phyloP scores from a whole-genome alignment of 2,888 invertebrate genomes.

The Dicranocentrus wangi region DNA sequence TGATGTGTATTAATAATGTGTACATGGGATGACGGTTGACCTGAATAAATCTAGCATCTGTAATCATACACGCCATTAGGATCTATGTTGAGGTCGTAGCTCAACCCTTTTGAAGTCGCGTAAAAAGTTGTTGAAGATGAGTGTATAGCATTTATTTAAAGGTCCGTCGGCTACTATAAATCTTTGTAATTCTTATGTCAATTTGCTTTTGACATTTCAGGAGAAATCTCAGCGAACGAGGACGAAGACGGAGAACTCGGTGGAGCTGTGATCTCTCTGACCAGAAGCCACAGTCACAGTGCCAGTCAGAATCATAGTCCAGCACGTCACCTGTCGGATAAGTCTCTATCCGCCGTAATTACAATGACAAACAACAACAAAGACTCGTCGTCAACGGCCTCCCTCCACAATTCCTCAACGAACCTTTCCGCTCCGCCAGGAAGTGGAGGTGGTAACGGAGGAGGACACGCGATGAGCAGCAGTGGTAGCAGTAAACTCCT shows the following conservation, averaged over 20 bases:
- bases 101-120: too few relatives aligned
- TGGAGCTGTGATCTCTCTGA: constrained; percentile 59
- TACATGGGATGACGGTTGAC: too few relatives aligned
- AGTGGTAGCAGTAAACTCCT: constrained; percentile 46
- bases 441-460: constrained; percentile 39
- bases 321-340: constrained; percentile 62
- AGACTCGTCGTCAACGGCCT: constrained; percentile 60
- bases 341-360: constrained; percentile 44
- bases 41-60: too few relatives aligned
- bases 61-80: too few relatives aligned
- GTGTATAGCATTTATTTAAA: too few relatives aligned
- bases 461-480: constrained; percentile 37
- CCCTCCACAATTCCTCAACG: constrained; percentile 63
- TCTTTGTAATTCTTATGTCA: too few relatives aligned
- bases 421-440: constrained; percentile 50
- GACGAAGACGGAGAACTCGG: constrained; percentile 71
- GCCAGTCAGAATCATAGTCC: constrained; percentile 68
- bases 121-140: too few relatives aligned
- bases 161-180: too few relatives aligned
- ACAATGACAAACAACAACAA: constrained; percentile 66
- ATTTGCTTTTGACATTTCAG: constrained; percentile 61
- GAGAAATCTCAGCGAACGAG: constrained; percentile 73
- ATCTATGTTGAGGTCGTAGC: too few relatives aligned
- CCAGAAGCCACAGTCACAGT: constrained; percentile 67
- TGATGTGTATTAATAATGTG: too few relatives aligned